Base-by-base conservation (phyloP, 35 echinoderm and acorn worm genomes). In the Nesometra sesokonis region DNA sequence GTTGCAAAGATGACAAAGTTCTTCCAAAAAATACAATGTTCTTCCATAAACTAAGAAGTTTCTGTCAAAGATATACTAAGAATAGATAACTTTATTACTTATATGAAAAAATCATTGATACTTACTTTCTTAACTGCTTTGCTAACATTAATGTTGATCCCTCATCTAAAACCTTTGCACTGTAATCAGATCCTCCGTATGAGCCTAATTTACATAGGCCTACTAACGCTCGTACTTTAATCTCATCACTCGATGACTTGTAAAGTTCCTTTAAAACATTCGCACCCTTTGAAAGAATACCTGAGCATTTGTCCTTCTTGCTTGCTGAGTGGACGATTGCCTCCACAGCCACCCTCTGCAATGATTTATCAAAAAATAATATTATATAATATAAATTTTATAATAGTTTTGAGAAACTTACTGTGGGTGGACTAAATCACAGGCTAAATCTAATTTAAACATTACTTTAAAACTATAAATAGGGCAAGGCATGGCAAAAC, bases 141-240 rank as follows among this genome's bases (percentile, higher is more conserved):
- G 86, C 77, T 11, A 99, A 88, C 77, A 85, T 92, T 11, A 99
- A 43, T 19, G 85, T 92, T 23, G 96, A 94, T 23, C 96, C 96
- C 17, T 94, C 96, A 2, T 83, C 88, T 86, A 94, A 94, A 37
- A 88, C 81, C 79, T 92, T 88, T 0, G 88, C 35, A 82, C 92
- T 93, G 34, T 82, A 83, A 84, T 99, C 96, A 5, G 92, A 89
- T 32, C 96, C 96, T 67, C 96, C 96, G 32, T 93, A 91, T 0
- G 89, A 91, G 30, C 96, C 96, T 40, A 99, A 80, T 85, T 99
- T 99, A 46, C 92, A 94, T 23, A 99, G 76, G 23, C 96, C 96
- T 0, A 99, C 96, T 1, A 99, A 87, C 8, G 96, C 96, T 82
- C 96, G 84, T 29, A 99, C 90, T 83, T 87, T 91, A 47, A 99